Evolutionary conservation across 23 tunicate genomes (phyloP), one percentile per base, ranked within the genome.

Genomic region (Aplidium turbinatum): DNA sequence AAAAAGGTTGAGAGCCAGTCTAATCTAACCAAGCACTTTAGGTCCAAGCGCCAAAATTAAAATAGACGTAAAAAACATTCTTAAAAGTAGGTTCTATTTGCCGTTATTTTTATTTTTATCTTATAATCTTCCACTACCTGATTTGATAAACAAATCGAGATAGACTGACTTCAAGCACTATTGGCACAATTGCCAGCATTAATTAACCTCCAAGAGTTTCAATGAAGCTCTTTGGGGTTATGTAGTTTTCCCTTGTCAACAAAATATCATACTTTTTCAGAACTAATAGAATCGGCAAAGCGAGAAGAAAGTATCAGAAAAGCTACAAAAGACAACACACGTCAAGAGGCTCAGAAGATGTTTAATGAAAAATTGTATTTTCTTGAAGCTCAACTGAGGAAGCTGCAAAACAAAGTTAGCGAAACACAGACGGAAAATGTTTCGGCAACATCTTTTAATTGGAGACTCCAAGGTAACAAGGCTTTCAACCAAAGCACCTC

Each of bases 281-380:
- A 84, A 31, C 42, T 88, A 53, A 88, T 88, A 9, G 69, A 76
- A 36, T 39, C 25, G 13, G 86, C 76, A n/a, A 88, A 88, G 40
- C 78, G 76, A 25, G 86, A 88, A 56, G 86, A 87, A 0, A 56
- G 66, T 33, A 58, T 70, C 11, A 63, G 81, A 4, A 73, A 79
- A 45, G 74, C 67, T 4, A 82, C 81, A 58, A 81, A 83, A 28
- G 96, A 88, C 58, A 88, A 69, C 57, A 57, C 69, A 50, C 47
- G 96, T n/a, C 76, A 57, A 58, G 69, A 50, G 20, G 65, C 74
- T 4, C 71, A 70, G 30, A 75, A 57, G 50, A 77, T 75, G 4
- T 60, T 88, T 0, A 80, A 88, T 28, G 73, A 76, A 32, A 88
- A 88, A 76, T 58, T 88, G 20, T 39, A 47, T 33, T 55, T 72